Evolutionary conservation across 2,888 invertebrate genomes (phyloP).

Genomic region (Oithona nana): DNA sequence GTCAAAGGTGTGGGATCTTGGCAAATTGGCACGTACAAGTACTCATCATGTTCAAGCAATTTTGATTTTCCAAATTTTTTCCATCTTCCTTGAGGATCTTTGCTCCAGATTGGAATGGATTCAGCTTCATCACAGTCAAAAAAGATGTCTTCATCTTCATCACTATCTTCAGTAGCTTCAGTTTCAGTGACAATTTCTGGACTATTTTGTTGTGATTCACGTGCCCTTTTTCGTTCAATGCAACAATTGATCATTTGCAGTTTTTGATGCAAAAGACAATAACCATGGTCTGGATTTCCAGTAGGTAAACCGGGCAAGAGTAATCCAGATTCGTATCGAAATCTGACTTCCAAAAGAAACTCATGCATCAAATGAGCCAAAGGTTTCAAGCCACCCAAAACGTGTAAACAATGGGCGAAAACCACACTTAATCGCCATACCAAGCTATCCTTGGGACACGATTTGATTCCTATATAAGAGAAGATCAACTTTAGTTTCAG

Average conservation of each 20-base stretch:
- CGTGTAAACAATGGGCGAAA: conserved; percentile 48
- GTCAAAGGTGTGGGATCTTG: conserved; percentile 91
- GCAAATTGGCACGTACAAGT: conserved; percentile 58
- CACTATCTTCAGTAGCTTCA: conserved; percentile 22
- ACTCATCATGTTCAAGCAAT: conserved; percentile 46
- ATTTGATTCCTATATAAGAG: conserved; percentile 48
- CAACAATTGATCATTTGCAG: conserved; percentile 50
- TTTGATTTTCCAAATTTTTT: conserved; percentile 45
- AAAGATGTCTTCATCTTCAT: conserved; percentile 49
- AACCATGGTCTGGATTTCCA: conserved; percentile 66
- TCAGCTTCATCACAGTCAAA: conserved; percentile 35
- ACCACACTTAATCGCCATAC: conserved; percentile 60
- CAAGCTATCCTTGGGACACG: conserved; percentile 54
- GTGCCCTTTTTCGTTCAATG: conserved; percentile 31
- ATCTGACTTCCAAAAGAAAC: conserved; percentile 69
- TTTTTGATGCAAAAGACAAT: conserved; percentile 83
- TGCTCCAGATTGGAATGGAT: conserved; percentile 25
- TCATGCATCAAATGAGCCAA: conserved; percentile 85
- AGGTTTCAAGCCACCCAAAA: conserved; percentile 44
- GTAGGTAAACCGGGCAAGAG: conserved; percentile 43
- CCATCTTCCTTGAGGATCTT: conserved; percentile 48
- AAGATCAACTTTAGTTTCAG: too few relatives aligned
- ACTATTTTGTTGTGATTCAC: conserved; percentile 22
- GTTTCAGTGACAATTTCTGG: conserved; percentile 19
- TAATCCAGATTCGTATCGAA: conserved; percentile 64